A percentile compares a stretch with the other conserved stretches of the same genome.
phyloP scores from a whole-genome alignment of 2,113 vertebrate species.

The Romanogobio albipinnatus region DNA sequence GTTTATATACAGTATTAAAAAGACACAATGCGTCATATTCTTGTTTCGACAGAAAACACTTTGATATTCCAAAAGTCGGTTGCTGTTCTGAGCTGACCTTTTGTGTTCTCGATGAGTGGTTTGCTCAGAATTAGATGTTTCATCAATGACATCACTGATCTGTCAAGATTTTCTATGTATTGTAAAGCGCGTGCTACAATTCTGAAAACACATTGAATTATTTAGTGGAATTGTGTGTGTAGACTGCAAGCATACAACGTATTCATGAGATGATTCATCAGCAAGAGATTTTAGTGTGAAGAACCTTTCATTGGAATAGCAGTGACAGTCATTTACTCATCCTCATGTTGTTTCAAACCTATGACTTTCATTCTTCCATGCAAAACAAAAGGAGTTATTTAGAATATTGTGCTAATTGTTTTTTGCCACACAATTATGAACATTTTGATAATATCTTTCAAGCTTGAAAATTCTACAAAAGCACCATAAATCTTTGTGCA shows the following conservation, averaged over 20 bases:
- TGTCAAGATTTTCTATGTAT: neutral
- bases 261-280: neutral
- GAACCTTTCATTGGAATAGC: neutral
- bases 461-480: neutral
- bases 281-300: neutral
- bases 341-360: neutral
- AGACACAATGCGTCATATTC: neutral
- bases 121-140: neutral
- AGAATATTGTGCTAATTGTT: neutral
- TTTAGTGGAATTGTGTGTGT: neutral
- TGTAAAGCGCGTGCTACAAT: neutral
- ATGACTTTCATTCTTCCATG: neutral
- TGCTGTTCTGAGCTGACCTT: neutral
- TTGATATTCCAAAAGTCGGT: neutral
- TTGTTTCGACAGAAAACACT: neutral
- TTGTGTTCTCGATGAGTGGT: neutral
- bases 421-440: neutral
- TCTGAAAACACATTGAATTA: neutral
- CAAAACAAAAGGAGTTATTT: neutral
- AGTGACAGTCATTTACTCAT: neutral
- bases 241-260: neutral
- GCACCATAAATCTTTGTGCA: neutral
- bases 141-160: neutral
- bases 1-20: neutral
- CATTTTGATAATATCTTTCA: neutral